Percentiles rank a stretch among this genome's conserved stretches.
Conservation (phyloP, 1,140 invertebrate genomes). For the Limonius californicus region DNA sequence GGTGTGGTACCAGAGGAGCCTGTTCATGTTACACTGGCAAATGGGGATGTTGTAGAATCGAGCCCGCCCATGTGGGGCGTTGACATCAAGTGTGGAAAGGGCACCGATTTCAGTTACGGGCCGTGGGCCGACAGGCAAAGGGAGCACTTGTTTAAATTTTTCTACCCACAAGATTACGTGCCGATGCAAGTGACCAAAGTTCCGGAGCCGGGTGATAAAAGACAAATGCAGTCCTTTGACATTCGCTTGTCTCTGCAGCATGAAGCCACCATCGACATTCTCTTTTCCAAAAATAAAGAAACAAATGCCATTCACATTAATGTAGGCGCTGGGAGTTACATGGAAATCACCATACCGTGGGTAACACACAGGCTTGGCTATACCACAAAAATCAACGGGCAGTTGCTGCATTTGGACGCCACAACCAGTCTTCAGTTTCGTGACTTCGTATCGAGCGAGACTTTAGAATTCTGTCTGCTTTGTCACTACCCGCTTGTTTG, state of each 20-base stretch:
- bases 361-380: conserved; percentile 78
- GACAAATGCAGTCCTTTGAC: conserved; percentile 89
- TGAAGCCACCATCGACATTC: conserved; percentile 90
- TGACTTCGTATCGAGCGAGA: conserved; percentile 89
- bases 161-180: conserved; percentile 89
- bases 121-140: conserved; percentile 97
- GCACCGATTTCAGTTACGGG: conserved; percentile 96
- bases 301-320: conserved; percentile 96
- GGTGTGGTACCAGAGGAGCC: conserved; percentile 85
- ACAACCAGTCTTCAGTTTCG: conserved; percentile 92
- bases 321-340: conserved; percentile 87
- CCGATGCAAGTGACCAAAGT: conserved; percentile 70
- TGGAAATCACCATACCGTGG: conserved; percentile 95
- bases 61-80: conserved; percentile 92
- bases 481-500: conserved; percentile 87
- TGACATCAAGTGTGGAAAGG: conserved; percentile 95
- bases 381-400: conserved; percentile 86
- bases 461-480: conserved; percentile 84
- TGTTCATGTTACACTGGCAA: conserved; percentile 83
- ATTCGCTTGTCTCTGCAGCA: conserved; percentile 85
- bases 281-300: conserved; percentile 95
- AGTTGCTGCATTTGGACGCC: conserved; percentile 88
- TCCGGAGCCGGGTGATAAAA: conserved; percentile 79
- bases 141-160: conserved; percentile 93
- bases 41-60: conserved; percentile 88